Percentiles rank a stretch among this genome's conserved stretches.
Conservation (phyloP, 2,888 invertebrate species). For the Tortricodes alternella region DNA sequence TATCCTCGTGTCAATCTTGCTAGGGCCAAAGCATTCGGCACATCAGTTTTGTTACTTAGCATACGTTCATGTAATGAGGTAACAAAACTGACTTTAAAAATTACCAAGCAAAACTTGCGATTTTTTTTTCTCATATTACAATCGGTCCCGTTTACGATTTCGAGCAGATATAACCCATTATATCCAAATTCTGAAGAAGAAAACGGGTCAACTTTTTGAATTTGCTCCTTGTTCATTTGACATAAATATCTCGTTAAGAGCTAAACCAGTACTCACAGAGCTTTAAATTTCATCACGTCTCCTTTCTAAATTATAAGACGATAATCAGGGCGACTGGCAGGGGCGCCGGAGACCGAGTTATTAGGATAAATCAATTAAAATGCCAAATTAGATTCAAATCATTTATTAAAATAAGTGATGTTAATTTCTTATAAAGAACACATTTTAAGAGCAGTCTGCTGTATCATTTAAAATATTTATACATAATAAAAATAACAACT, state of each 20-base stretch:
- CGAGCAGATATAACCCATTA: too few relatives aligned
- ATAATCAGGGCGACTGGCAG: background rate
- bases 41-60: too few relatives aligned
- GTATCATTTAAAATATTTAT: constrained; percentile 45
- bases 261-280: background rate
- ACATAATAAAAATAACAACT: constrained; percentile 40
- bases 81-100: too few relatives aligned
- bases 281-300: constrained; percentile 7
- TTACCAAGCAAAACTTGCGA: too few relatives aligned
- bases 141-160: too few relatives aligned
- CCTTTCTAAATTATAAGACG: constrained; percentile 5
- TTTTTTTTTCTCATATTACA: too few relatives aligned
- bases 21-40: too few relatives aligned
- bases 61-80: too few relatives aligned
- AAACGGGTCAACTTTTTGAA: too few relatives aligned
- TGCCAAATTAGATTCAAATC: constrained; percentile 57
- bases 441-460: constrained; percentile 75
- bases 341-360: background rate
- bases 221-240: background rate
- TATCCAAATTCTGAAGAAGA: too few relatives aligned
- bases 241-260: background rate
- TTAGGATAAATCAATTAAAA: constrained; percentile 11
- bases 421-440: constrained; percentile 76
- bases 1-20: too few relatives aligned
- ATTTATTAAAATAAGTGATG: constrained; percentile 82